These are phyloP conservation scores for Brotula barbata DNA, from an alignment of 2,797 vertebrate genomes.

Conservation along the genomic window DNA sequence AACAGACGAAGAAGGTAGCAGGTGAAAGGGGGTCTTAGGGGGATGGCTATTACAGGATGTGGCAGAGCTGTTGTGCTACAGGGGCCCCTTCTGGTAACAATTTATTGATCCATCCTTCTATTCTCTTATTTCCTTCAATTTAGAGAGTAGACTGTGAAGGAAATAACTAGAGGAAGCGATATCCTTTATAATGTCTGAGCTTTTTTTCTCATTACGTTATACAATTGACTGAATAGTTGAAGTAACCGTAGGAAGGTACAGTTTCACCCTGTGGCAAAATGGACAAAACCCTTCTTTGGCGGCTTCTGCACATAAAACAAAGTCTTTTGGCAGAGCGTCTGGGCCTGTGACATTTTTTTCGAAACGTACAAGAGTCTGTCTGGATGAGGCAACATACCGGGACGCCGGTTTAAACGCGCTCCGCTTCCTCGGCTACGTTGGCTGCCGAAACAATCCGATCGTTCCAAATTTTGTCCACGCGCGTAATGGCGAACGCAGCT, in stretches of 20 bases:
- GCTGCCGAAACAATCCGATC: conserved; percentile 53
- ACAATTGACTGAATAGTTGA: conserved; percentile 28
- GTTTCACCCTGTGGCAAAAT: conserved; percentile 42
- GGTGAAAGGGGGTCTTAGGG: conserved; percentile 57
- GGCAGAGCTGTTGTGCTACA: conserved; percentile 35
- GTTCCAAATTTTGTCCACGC: conserved; percentile 40
- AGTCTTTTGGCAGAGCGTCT: conserved; percentile 39
- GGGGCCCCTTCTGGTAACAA: conserved; percentile 39
- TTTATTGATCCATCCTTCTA: conserved; percentile 60
- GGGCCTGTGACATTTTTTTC: conserved; percentile 50
- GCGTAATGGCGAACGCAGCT: conserved; percentile 54
- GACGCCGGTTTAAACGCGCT: conserved; percentile 59
- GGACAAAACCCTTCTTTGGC: conserved; percentile 48
- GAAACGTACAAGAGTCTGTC: conserved; percentile 60
- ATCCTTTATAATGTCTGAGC: conserved; percentile 49
- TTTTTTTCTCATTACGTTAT: conserved; percentile 52
- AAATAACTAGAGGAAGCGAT: conserved; percentile 38
- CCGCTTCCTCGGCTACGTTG: conserved; percentile 44
- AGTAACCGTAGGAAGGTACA: conserved; percentile 22
- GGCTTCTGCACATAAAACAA: conserved; percentile 52
- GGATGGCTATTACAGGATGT: conserved; percentile 60
- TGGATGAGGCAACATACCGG: conserved; percentile 53
- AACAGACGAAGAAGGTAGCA: conserved; percentile 50
- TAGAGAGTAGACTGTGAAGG: conserved; percentile 42
- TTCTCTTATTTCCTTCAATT: conserved; percentile 56